Evolutionary conservation across 2,888 invertebrate genomes (phyloP), one percentile per base, ranked within the genome.

Genomic region (Trissoscelio sp.): DNA sequence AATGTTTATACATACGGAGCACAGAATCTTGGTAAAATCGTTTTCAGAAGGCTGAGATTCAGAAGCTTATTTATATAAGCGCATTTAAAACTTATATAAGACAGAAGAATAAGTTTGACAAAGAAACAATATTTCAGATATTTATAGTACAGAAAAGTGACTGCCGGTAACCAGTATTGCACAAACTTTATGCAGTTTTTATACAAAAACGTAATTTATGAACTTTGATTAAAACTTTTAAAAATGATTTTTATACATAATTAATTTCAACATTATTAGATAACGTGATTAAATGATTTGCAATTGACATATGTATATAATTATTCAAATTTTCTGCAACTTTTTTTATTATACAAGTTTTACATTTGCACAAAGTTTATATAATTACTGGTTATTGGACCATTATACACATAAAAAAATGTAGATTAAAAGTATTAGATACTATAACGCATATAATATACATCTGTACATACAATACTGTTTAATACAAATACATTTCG

Each of bases 121-220:
- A 77, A 67, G 77, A 77, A 34, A 74, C 66, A 48, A 69, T 79
- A 66, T 79, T 72, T 74, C 16, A 31, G 16, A 31, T 31, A 4
- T 2, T 70, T 78, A 83, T 79, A 53, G 14, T 81, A 66, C 44
- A 83, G 58, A 66, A 73, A 67, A 39, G 48, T 28, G 57, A 31
- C 70, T 60, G 57, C 51, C 3, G 3, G 28, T 55, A 48, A 48
- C 22, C 20, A 48, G 48, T 11, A n/a, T 7, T 9, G 11, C 5
- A 39, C 5, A 39, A 39, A 39, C 12, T 6, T 12, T 39, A 6
- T 39, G 12, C 39, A 12, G 12, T 39, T 12, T 39, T 39, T n/a
- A 34, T 24, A 24, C 24, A 24, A 24, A 24, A 24, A n/a, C n/a
- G n/a, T n/a, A n/a, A n/a, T n/a, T n/a, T n/a, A n/a, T n/a, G n/a